These are phyloP conservation scores for Drosophila bunnanda DNA, from an alignment of 2,888 invertebrate species.

Conservation along the genomic window DNA sequence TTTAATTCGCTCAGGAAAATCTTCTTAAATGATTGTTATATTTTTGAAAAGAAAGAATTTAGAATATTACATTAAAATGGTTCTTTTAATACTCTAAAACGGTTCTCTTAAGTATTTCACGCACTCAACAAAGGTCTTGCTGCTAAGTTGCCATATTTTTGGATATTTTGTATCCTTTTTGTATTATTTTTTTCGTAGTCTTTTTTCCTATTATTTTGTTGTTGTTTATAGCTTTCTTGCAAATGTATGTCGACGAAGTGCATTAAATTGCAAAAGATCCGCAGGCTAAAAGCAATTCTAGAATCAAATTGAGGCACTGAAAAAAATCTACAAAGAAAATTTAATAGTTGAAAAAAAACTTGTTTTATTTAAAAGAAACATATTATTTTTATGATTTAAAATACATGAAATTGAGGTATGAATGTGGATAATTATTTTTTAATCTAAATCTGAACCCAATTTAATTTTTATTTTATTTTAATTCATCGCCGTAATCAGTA, in stretches of 20 bases:
- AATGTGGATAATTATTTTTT: not conserved
- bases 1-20: not conserved
- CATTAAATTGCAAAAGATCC: conserved; percentile 30
- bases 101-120: conserved; percentile 18
- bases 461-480: not conserved
- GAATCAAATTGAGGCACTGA: conserved; percentile 8
- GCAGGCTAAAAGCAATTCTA: conserved; percentile 20
- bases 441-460: not conserved
- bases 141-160: conserved; percentile 5
- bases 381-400: not conserved
- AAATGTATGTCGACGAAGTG: conserved; percentile 23
- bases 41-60: too few species aligned
- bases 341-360: not conserved
- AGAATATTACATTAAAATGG: too few species aligned
- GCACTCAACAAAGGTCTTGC: not conserved
- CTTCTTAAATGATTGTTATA: not conserved
- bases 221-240: conserved; percentile 27
- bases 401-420: too few species aligned
- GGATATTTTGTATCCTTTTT: not conserved
- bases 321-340: not conserved
- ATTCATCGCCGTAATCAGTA: not conserved
- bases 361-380: not conserved
- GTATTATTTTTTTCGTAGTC: not conserved
- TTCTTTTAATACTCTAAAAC: too few species aligned
- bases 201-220: conserved; percentile 1